Evolutionary conservation across 1,140 invertebrate species (phyloP).

Genomic region (Eupristina koningsbergeri): DNA sequence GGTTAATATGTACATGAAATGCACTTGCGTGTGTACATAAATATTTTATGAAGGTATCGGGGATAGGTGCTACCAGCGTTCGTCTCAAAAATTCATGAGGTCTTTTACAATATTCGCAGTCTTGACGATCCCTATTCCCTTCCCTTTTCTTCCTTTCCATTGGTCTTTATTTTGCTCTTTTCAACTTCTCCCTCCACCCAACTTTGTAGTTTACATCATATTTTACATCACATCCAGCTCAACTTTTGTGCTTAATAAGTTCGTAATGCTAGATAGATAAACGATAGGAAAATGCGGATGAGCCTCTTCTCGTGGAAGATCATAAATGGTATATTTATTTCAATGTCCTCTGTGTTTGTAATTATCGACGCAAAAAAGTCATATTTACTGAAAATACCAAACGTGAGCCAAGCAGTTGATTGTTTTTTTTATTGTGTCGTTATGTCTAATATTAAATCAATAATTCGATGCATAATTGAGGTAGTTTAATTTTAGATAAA

Average conservation of each 20-base stretch:
- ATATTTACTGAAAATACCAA: no score
- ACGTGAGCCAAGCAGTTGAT: no score
- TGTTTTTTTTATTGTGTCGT: no score
- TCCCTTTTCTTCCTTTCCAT: not conserved
- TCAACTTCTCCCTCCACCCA: not conserved
- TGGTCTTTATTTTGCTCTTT: not conserved
- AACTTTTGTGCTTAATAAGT: not conserved
- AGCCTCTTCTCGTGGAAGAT: no score
- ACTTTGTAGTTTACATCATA: not conserved
- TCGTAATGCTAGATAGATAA: no score
- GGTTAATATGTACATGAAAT: not conserved
- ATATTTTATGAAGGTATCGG: conserved; percentile 23
- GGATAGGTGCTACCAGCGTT: not conserved
- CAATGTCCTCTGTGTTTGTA: no score
- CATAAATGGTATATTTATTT: no score
- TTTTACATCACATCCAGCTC: not conserved
- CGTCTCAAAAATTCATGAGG: conserved; percentile 32
- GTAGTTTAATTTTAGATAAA: no score
- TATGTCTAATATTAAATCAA: no score
- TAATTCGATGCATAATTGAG: no score
- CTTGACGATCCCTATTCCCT: not conserved
- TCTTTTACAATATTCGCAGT: conserved; percentile 25
- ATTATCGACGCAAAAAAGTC: no score
- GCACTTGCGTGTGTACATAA: not conserved
- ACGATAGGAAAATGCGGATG: no score